A percentile compares a stretch with the other conserved stretches of the same genome.
Evolutionary conservation across 1,140 invertebrate genomes (phyloP).

Genomic region (Polypedilum vanderplanki): DNA sequence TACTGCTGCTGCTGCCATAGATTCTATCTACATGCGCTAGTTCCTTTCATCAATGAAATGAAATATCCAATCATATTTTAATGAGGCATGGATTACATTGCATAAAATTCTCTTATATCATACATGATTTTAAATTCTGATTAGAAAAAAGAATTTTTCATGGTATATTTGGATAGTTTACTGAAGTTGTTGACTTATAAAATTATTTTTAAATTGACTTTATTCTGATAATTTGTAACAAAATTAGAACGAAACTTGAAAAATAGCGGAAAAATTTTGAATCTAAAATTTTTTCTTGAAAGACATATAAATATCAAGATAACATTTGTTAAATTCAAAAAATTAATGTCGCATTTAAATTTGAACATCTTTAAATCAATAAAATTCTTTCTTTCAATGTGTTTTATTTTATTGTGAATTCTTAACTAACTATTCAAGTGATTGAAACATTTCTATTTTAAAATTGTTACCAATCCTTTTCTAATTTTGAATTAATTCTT

Average conservation of each 20-base stretch:
- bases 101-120: background rate
- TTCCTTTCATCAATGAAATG: background rate
- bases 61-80: slow-evolving; percentile 4
- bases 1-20: background rate
- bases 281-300: too few species aligned
- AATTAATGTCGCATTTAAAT: too few species aligned
- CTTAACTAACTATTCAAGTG: background rate
- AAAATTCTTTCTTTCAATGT: background rate
- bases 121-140: background rate
- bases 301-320: too few species aligned
- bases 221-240: too few species aligned
- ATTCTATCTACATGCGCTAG: background rate
- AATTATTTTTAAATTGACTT: too few species aligned
- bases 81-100: background rate
- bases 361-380: too few species aligned
- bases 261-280: too few species aligned
- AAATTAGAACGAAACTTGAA: too few species aligned
- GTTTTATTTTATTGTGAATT: background rate
- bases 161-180: too few species aligned
- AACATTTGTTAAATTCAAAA: too few species aligned
- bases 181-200: too few species aligned
- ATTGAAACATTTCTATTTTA: background rate
- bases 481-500: background rate
- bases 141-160: too few species aligned
- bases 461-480: background rate